Evolutionary conservation across 2,113 vertebrate species (phyloP), one percentile per base, ranked within the genome.

Genomic region (Marmota monax): DNA sequence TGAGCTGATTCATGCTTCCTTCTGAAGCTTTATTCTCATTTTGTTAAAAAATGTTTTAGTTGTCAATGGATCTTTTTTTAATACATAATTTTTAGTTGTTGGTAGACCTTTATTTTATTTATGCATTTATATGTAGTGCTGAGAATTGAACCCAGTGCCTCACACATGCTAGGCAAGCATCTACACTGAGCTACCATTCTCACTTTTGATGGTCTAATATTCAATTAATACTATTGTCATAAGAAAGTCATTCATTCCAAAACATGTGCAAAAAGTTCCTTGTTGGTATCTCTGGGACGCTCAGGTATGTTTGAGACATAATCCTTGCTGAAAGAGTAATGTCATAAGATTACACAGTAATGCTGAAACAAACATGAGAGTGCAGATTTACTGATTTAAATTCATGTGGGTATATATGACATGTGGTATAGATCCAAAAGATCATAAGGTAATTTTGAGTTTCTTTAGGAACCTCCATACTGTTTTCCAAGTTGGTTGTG

Each of bases 1-100:
- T 78, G 69, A 79, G 48, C n/a, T 79, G 88, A 78, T 61, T 94
- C 78, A 84, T 73, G 4, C 53, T 94, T 94, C 83, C 92, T 94
- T 83, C 58, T 93, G 69, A 34, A 96, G 84, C 69, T 61, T 74
- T 83, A 88, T 93, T 45, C 45, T 45, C 45, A 45, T 45, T 45
- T 45, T 45, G 45, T 45, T 45, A 45, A 45, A 45, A 45, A 45
- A 45, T 45, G 45, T 45, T 45, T 45, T 45, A 45, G 45, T 45
- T 7, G 45, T 45, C 45, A 45, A 45, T 45, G 45, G 7, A 45
- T 45, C 45, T 45, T 45, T 45, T 45, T 45, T 8, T 45, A 45
- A 45, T 45, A 45, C 1, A 45, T 45, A 45, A 8, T 45, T 45
- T 45, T 45, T 9, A 45, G 7, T 7, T 45, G 45, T 45, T 45